Evolutionary conservation across 2,797 vertebrate species (phyloP).

Genomic region (Hydrolagus colliei): DNA sequence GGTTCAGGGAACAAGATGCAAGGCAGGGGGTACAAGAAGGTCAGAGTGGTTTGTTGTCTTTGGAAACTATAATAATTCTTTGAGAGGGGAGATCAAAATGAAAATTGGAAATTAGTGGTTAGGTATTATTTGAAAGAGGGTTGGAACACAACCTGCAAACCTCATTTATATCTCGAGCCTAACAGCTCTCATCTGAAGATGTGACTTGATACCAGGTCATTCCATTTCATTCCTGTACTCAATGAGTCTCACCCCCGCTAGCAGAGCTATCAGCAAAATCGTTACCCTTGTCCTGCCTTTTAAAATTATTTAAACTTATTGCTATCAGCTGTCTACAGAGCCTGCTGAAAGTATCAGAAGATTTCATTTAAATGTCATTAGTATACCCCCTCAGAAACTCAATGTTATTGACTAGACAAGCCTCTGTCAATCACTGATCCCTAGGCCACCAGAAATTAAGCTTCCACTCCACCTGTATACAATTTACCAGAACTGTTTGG

Average conservation of each 20-base stretch:
- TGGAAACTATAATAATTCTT: background rate
- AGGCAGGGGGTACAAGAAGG: background rate
- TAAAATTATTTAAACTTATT: conserved; percentile 31
- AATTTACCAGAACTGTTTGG: conserved; percentile 17
- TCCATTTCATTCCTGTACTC: conserved; percentile 15
- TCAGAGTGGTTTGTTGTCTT: background rate
- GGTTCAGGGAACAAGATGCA: background rate
- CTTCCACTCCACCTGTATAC: conserved; percentile 23
- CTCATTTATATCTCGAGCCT: conserved; percentile 6
- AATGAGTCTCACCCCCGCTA: background rate
- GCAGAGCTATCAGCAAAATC: conserved; percentile 25
- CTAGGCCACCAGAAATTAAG: conserved; percentile 24
- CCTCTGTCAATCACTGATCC: conserved; percentile 27
- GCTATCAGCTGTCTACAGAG: conserved; percentile 30
- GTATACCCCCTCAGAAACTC: conserved; percentile 15
- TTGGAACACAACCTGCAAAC: conserved; percentile 3
- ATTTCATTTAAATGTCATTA: conserved; percentile 33
- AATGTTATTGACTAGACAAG: conserved; percentile 26
- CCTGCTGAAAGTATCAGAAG: conserved; percentile 14
- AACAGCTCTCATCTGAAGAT: conserved; percentile 18
- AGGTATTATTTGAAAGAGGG: background rate
- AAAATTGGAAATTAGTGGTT: background rate
- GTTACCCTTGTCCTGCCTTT: conserved; percentile 23
- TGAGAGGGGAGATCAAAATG: background rate
- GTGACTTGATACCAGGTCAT: conserved; percentile 22